A percentile compares a stretch with the other conserved stretches of the same genome.
These are phyloP conservation scores for Ptychadena robeensis DNA, from an alignment of 2,797 vertebrate species.

Conservation along the genomic window DNA sequence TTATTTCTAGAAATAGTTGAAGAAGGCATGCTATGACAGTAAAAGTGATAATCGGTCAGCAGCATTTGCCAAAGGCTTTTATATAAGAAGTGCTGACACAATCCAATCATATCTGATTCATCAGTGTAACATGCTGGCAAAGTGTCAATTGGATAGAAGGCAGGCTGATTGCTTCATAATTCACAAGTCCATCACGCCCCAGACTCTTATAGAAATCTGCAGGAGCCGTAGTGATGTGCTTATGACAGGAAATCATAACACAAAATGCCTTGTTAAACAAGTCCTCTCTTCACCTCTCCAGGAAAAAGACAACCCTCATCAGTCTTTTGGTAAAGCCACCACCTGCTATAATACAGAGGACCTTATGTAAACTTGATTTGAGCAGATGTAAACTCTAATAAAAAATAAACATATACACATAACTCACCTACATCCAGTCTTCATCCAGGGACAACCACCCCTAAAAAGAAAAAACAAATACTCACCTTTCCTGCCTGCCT, in stretches of 20 bases:
- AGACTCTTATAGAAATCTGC: slow-evolving; percentile 29
- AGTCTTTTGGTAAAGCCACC: neutral
- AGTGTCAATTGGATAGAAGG: slow-evolving; percentile 45
- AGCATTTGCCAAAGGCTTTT: slow-evolving; percentile 38
- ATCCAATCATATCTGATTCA: slow-evolving; percentile 51
- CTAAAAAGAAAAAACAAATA: too few relatives aligned
- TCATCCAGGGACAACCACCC: too few relatives aligned
- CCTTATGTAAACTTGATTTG: too few relatives aligned
- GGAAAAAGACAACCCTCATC: neutral
- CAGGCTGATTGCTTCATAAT: slow-evolving; percentile 48
- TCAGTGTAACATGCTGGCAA: slow-evolving; percentile 43
- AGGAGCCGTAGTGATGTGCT: slow-evolving; percentile 1
- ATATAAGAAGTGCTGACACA: slow-evolving; percentile 55
- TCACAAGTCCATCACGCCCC: slow-evolving; percentile 34
- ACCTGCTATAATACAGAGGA: neutral
- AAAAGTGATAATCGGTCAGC: slow-evolving; percentile 53
- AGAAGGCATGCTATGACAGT: slow-evolving; percentile 10
- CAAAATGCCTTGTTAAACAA: slow-evolving; percentile 25
- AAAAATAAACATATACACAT: too few relatives aligned
- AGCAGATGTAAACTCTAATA: too few relatives aligned
- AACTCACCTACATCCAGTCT: too few relatives aligned
- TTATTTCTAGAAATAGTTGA: slow-evolving; percentile 25
- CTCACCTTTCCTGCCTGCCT: too few relatives aligned
- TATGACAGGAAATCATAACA: slow-evolving; percentile 10
- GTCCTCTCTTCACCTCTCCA: slow-evolving; percentile 26